Conservation (phyloP, 1,140 invertebrate species). For the Halesus radiatus region DNA sequence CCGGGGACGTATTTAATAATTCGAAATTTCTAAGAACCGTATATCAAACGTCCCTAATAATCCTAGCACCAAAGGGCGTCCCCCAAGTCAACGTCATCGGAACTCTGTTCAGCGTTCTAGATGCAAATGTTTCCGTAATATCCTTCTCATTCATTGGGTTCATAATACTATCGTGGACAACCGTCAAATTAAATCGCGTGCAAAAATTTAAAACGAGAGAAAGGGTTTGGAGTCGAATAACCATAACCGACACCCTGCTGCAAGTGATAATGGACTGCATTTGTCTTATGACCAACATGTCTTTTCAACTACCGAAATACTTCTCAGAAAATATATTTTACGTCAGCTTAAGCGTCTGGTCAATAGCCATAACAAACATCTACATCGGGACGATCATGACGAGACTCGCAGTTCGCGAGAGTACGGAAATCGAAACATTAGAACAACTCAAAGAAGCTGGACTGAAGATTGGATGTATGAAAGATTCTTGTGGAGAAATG, state of each 20-base stretch:
- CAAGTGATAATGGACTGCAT: slow-evolving; percentile 33
- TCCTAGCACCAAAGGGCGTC: slow-evolving; percentile 33
- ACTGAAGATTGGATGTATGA: slow-evolving; percentile 30
- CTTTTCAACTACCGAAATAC: slow-evolving; percentile 30
- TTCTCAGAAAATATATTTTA: slow-evolving; percentile 41
- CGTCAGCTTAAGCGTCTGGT: slow-evolving; percentile 28
- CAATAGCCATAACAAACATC: slow-evolving; percentile 38
- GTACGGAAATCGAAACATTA: slow-evolving; percentile 39
- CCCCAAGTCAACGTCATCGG: slow-evolving; percentile 24
- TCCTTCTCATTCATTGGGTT: slow-evolving; percentile 1
- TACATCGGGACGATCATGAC: slow-evolving; percentile 35
- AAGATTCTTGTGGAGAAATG: slow-evolving; percentile 1
- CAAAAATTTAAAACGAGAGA: not conserved
- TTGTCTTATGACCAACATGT: slow-evolving; percentile 34
- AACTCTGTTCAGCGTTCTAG: slow-evolving; percentile 14
- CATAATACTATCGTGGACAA: slow-evolving; percentile 38
- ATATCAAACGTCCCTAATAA: slow-evolving; percentile 29
- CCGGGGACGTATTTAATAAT: not conserved
- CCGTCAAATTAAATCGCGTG: not conserved
- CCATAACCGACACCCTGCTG: not conserved
- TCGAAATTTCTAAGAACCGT: slow-evolving; percentile 31
- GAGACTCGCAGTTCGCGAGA: not conserved
- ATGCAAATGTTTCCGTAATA: not conserved
- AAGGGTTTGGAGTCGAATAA: not conserved
- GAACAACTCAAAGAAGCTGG: slow-evolving; percentile 40